These are phyloP conservation scores for Notiomystis cincta DNA, from an alignment of 2,113 vertebrate genomes.

Conservation along the genomic window DNA sequence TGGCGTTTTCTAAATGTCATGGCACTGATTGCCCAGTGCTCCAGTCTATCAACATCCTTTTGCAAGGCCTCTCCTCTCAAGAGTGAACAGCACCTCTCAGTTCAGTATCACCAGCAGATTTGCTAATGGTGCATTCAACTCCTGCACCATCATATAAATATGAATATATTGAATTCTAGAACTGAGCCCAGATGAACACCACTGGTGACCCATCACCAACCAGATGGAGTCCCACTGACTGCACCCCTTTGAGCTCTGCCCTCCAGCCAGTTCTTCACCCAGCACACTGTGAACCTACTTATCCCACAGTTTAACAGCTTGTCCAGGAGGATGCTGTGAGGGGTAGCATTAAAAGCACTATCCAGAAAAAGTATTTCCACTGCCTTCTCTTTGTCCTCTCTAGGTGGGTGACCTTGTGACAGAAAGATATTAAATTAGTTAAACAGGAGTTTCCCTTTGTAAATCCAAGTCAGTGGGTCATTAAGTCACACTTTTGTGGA, in stretches of 20 bases:
- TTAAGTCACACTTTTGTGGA: neutral
- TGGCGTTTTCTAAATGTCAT: neutral
- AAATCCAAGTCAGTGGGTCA: neutral
- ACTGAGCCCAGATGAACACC: neutral
- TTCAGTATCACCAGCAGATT: neutral
- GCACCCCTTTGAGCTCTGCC: neutral
- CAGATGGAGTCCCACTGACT: neutral
- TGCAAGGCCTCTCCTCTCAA: neutral
- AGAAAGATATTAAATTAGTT: neutral
- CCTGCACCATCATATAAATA: neutral
- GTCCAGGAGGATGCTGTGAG: neutral
- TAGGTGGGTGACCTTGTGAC: neutral
- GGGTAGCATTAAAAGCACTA: neutral
- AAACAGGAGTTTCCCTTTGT: neutral
- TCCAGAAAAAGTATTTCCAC: neutral
- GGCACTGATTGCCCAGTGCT: neutral
- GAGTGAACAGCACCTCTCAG: neutral
- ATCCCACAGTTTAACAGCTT: neutral
- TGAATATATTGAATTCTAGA: neutral
- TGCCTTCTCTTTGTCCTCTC: neutral
- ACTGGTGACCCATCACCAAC: accelerated
- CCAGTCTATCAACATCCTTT: neutral
- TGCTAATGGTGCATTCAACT: neutral
- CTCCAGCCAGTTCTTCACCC: neutral
- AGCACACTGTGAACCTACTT: accelerated